phyloP scores from a whole-genome alignment of 2,888 invertebrate species.

The Heliconius hortense region DNA sequence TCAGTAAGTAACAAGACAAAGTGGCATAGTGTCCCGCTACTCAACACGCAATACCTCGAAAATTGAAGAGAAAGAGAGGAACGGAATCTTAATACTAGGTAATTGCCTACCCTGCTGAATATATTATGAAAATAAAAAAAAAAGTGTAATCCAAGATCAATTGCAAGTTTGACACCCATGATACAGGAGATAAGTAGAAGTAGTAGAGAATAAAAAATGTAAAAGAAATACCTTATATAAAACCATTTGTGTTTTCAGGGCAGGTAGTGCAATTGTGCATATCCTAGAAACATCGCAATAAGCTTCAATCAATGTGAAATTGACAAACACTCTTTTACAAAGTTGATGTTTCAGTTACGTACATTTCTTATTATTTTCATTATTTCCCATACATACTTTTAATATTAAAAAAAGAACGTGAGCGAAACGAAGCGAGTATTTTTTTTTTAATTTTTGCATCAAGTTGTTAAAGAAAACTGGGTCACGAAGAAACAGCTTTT shows the following conservation, averaged over 20 bases:
- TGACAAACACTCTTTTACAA: slow-evolving; percentile 11
- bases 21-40: no score
- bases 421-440: background rate
- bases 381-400: background rate
- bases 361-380: background rate
- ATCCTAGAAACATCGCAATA: slow-evolving; percentile 2
- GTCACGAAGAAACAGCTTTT: slow-evolving; percentile 50
- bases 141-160: background rate
- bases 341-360: background rate
- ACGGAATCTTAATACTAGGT: no score
- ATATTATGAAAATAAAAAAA: background rate
- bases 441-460: slow-evolving; percentile 51
- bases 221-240: background rate
- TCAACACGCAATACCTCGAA: no score
- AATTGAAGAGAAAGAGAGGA: no score
- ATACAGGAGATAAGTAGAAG: background rate
- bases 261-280: background rate
- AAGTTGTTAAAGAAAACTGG: slow-evolving; percentile 41
- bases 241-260: background rate
- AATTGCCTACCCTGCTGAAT: no score
- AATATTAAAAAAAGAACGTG: background rate
- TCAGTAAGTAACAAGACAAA: no score
- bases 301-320: background rate
- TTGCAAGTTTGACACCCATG: background rate
- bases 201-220: background rate